Evolutionary conservation across 2,888 invertebrate species (phyloP).

Genomic region (Erynnis tages): DNA sequence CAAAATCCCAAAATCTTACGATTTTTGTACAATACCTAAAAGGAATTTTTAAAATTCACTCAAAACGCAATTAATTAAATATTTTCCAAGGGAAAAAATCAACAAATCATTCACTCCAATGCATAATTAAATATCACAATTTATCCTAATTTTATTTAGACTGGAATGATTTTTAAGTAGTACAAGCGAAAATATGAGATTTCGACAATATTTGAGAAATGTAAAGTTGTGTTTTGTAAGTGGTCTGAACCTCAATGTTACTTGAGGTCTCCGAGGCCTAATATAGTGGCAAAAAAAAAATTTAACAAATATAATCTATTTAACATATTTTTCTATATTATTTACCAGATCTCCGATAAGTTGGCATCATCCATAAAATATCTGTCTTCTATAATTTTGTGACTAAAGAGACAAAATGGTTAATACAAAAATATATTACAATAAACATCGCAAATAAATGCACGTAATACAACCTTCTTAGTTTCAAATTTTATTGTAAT

Average conservation of each 20-base stretch:
- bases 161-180: conserved; percentile 15
- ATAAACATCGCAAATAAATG: background rate
- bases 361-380: no score
- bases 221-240: no score
- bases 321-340: no score
- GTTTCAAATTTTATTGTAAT: background rate
- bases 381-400: no score
- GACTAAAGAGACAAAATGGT: no score
- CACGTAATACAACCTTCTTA: background rate
- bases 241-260: no score
- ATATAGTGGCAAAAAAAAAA: no score
- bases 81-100: no score
- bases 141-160: background rate
- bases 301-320: no score
- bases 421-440: background rate
- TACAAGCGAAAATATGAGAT: conserved; percentile 10
- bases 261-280: no score
- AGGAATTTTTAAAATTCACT: background rate
- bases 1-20: background rate
- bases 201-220: conserved; percentile 5
- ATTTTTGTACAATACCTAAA: conserved; percentile 6
- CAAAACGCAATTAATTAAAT: background rate
- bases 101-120: no score
- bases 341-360: no score
- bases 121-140: background rate